phyloP scores from a whole-genome alignment of 2,797 vertebrate species.

The Borostomias antarcticus region DNA sequence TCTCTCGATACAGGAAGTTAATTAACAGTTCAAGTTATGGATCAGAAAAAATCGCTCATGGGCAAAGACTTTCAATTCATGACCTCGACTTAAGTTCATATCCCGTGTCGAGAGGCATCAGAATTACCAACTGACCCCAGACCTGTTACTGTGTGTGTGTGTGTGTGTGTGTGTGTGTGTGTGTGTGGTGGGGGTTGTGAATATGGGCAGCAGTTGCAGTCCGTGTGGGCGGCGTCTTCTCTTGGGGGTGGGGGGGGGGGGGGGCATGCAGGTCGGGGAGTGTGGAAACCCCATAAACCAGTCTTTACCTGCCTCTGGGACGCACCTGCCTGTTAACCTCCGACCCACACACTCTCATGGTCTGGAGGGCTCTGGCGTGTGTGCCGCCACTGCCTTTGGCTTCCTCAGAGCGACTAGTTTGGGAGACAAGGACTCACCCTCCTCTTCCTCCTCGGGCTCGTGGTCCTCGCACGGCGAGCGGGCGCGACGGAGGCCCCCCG shows the following conservation, averaged over 20 bases:
- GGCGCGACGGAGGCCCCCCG: constrained; percentile 71
- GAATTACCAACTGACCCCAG: constrained; percentile 5
- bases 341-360: constrained; percentile 69
- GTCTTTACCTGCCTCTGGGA: constrained; percentile 71
- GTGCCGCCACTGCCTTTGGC: constrained; percentile 68
- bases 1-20: constrained; percentile 4
- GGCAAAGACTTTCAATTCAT: background rate
- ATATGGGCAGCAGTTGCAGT: background rate
- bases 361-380: constrained; percentile 71
- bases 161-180: too few relatives aligned
- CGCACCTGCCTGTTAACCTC: constrained; percentile 71
- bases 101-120: constrained; percentile 13
- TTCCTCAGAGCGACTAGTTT: constrained; percentile 82
- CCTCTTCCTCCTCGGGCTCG: constrained; percentile 83
- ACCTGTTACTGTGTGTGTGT: constrained; percentile 33
- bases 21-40: background rate
- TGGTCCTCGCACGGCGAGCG: constrained; percentile 84
- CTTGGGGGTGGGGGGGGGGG: background rate
- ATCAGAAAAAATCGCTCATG: constrained; percentile 4
- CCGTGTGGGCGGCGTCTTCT: background rate
- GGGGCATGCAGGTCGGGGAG: constrained; percentile 67
- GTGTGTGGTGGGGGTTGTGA: background rate
- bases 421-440: constrained; percentile 85
- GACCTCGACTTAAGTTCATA: constrained; percentile 43
- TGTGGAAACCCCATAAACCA: constrained; percentile 57